Percentiles rank a stretch among this genome's conserved stretches.
Evolutionary conservation across 1,140 invertebrate genomes (phyloP).

Genomic region (Papilio polyxenes): DNA sequence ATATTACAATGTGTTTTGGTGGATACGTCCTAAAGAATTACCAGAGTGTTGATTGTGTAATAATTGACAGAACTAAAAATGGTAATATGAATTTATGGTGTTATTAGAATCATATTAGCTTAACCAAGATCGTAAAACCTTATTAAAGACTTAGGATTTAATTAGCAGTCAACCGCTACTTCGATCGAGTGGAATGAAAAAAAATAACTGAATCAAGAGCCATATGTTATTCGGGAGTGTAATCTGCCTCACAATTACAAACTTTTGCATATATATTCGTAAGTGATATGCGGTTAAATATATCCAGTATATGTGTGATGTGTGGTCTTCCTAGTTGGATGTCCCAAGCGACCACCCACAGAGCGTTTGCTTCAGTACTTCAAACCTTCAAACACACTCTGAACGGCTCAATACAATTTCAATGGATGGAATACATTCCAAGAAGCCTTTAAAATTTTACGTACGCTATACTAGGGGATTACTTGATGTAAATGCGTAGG

Average conservation of each 20-base stretch:
- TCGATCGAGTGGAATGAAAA: no score
- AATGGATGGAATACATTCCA: constrained; percentile 6
- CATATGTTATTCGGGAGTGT: no score
- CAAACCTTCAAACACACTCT: background rate
- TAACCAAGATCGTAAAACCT: no score
- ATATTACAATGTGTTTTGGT: constrained; percentile 10
- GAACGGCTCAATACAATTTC: constrained; percentile 1
- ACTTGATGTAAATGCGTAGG: background rate
- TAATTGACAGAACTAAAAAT: no score
- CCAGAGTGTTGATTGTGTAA: background rate
- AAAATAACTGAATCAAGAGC: no score
- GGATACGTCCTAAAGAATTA: background rate
- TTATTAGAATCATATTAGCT: no score
- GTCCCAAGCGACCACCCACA: constrained; percentile 20
- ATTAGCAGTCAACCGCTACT: no score
- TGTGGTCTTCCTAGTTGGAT: constrained; percentile 11
- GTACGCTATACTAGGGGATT: background rate
- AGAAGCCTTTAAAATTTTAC: constrained; percentile 17
- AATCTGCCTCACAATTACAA: no score
- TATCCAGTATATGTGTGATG: background rate
- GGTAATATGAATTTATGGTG: no score
- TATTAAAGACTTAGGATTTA: no score
- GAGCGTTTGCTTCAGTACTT: constrained; percentile 9
- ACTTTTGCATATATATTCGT: background rate
- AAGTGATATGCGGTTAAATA: background rate